A percentile compares a stretch with the other conserved stretches of the same genome.
Conservation (phyloP, 2,888 invertebrate species). For the Stomorhina lunata region DNA sequence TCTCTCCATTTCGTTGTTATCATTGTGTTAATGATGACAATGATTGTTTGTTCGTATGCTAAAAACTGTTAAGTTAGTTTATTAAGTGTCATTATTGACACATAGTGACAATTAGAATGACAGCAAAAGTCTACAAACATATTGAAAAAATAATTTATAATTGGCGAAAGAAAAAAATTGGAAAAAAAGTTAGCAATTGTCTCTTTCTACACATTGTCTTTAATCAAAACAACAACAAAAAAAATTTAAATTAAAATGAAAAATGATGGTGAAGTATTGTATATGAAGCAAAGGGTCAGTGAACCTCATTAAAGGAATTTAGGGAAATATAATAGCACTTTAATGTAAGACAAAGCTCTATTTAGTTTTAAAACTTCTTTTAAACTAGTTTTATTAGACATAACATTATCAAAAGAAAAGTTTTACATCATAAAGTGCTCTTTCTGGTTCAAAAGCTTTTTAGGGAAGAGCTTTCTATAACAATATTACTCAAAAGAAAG, state of each 20-base stretch:
- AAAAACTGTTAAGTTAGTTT: slow-evolving; percentile 62
- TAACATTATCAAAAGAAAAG: no score
- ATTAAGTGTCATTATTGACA: slow-evolving; percentile 67
- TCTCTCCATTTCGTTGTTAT: not conserved
- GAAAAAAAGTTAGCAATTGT: slow-evolving; percentile 25
- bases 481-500: no score
- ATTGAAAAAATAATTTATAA: slow-evolving; percentile 59
- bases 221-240: no score
- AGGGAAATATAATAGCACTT: not conserved
- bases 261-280: slow-evolving; percentile 9
- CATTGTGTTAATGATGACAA: slow-evolving; percentile 55
- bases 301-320: slow-evolving; percentile 11
- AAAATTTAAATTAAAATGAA: slow-evolving; percentile 23
- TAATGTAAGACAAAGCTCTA: no score
- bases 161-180: slow-evolving; percentile 28
- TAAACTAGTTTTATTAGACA: no score
- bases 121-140: slow-evolving; percentile 65
- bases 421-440: no score
- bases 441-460: no score
- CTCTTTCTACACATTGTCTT: slow-evolving; percentile 21
- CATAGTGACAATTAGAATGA: slow-evolving; percentile 67
- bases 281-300: slow-evolving; percentile 44
- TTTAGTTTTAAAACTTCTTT: no score
- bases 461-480: no score
- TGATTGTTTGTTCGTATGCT: slow-evolving; percentile 61